phyloP scores from a whole-genome alignment of 2,888 invertebrate genomes.

The Oscheius sp. region DNA sequence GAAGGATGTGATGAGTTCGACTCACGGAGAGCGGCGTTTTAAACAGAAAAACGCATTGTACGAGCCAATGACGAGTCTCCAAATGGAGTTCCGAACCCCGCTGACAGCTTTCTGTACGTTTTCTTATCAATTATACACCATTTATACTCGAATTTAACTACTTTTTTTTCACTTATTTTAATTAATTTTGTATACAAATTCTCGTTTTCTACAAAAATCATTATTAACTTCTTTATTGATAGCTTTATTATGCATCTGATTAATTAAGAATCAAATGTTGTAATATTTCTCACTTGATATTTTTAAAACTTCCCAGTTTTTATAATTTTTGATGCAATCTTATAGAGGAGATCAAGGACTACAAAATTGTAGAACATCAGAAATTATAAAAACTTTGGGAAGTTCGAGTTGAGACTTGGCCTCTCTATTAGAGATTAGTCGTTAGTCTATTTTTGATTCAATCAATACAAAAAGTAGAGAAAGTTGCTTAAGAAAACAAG shows the following conservation, averaged over 20 bases:
- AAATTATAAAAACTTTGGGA: not conserved
- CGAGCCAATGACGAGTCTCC: no score
- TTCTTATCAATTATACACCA: not conserved
- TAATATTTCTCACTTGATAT: no score
- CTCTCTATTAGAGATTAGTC: no score
- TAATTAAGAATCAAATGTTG: no score
- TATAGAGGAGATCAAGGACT: not conserved
- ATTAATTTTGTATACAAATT: not conserved
- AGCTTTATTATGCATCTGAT: no score
- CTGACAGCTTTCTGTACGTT: slow-evolving; percentile 46
- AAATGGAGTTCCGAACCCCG: slow-evolving; percentile 32
- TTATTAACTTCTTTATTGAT: not conserved
- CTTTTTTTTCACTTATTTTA: not conserved
- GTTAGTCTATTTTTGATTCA: not conserved
- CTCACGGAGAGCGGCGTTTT: not conserved
- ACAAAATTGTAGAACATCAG: not conserved
- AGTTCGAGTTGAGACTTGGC: no score
- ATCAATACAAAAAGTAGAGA: not conserved
- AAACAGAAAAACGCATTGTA: not conserved
- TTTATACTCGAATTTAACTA: no score
- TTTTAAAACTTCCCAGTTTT: no score
- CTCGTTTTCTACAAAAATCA: not conserved
- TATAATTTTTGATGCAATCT: not conserved
- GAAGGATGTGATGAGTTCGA: slow-evolving; percentile 11
- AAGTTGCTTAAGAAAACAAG: not conserved